phyloP scores from a whole-genome alignment of 1,140 invertebrate genomes.

The Saccostrea glomerata region DNA sequence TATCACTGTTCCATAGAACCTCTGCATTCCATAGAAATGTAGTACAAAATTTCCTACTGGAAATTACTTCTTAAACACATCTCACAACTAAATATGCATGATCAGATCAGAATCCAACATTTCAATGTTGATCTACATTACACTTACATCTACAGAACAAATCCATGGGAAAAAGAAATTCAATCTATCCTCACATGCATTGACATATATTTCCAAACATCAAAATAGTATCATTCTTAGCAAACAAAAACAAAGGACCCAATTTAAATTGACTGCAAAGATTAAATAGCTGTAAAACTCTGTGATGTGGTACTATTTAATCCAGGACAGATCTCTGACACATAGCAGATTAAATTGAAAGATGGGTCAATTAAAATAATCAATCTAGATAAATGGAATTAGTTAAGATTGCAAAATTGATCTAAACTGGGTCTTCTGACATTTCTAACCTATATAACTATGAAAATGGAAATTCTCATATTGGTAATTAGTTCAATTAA shows the following conservation, averaged over 20 bases:
- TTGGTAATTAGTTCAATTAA: background rate
- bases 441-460: background rate
- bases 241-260: background rate
- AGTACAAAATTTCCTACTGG: too few species aligned
- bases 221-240: background rate
- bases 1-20: background rate
- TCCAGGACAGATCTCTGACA: background rate
- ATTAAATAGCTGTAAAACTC: background rate
- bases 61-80: too few species aligned
- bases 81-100: too few species aligned
- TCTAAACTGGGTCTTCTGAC: background rate
- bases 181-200: background rate
- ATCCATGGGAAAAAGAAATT: constrained; percentile 24
- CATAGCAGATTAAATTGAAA: background rate
- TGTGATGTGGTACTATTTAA: background rate
- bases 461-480: too few species aligned
- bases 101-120: background rate
- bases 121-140: background rate
- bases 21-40: too few species aligned
- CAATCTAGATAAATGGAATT: background rate
- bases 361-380: constrained; percentile 24
- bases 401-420: background rate
- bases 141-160: background rate
- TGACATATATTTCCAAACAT: background rate
- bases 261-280: background rate